A percentile compares a stretch with the other conserved stretches of the same genome.
Conservation (phyloP, 2,113 vertebrate species). For the Odocoileus hemionus region DNA sequence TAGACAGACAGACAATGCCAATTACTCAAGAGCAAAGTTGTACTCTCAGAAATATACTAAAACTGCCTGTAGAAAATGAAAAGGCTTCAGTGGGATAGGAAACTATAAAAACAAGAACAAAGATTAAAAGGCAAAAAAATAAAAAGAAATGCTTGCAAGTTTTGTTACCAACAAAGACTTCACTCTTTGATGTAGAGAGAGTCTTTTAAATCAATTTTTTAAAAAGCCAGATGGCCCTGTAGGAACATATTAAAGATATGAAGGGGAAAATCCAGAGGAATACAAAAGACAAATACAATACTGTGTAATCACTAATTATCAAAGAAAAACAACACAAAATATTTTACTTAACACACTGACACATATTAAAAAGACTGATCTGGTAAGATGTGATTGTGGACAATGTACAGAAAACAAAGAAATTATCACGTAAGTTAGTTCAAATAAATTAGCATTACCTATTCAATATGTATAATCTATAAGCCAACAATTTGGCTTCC, state of each 20-base stretch:
- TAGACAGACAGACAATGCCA: not conserved
- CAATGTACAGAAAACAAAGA: not conserved
- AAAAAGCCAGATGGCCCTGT: not conserved
- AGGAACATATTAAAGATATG: not conserved
- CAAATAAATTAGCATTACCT: not conserved
- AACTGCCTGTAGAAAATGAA: not conserved
- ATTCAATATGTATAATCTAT: not conserved
- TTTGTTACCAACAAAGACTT: not conserved
- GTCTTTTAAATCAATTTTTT: not conserved
- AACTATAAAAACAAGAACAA: not conserved
- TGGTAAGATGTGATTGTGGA: not conserved
- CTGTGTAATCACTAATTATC: not conserved
- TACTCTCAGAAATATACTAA: not conserved
- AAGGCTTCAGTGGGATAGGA: not conserved
- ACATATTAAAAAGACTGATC: not conserved
- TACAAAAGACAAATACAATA: not conserved
- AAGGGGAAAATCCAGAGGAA: not conserved
- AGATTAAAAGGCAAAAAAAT: not conserved
- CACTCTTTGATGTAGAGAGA: not conserved
- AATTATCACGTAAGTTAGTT: not conserved
- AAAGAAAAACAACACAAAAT: not conserved
- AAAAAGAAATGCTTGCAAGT: not conserved
- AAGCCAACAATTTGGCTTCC: not conserved
- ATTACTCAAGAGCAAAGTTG: not conserved
- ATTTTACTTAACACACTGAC: not conserved